Base-by-base conservation (phyloP, 2,797 vertebrate species). In the Rhinatrema bivittatum region DNA sequence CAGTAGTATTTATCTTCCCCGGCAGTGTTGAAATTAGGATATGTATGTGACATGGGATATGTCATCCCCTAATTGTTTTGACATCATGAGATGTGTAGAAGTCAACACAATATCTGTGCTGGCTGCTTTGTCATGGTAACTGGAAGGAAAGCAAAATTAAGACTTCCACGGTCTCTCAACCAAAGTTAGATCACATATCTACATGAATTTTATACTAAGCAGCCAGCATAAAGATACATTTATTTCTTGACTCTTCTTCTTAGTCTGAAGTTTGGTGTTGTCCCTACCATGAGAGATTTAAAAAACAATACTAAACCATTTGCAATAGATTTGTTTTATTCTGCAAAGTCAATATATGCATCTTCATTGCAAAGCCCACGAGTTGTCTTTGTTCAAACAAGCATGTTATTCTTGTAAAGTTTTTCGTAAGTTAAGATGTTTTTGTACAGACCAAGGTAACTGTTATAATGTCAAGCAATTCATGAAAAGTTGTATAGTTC, bases 391-490 rank as follows among this genome's bases (percentile, higher is more conserved):
- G 70, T 87, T 81, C 53, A 62, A 73, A 54, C 61, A 78, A 78
- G 85, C 84, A 85, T 87, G 84, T 79, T 84, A 64, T 72, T 76
- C 69, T 82, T 60, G 57, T 83, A 82, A 81, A 80, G 70, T 82
- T 77, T 81, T 72, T 67, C 68, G 68, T 72, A 72, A 75, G 55
- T 79, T 75, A 67, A 54, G 29, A 70, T 63, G 62, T 79, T 82
- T n/a, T 80, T 87, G 76, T 85, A 84, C 79, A 84, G 76, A 81
- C 70, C 74, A 80, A 79, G 70, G 65, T 77, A 81, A 79, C 77
- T 84, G 77, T 84, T 76, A 62, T 74, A 74, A 76, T 62, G 79
- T 82, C 69, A 64, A 71, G 65, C 76, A 72, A 72, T 84, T 77
- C 81, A 74, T 80, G 74, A 80, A 79, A 82, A 74, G 81, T 79